Percentiles rank a stretch among this genome's conserved stretches.
These are phyloP conservation scores for Phalacrocorax pelagicus DNA, from an alignment of 2,113 vertebrate genomes.

Conservation along the genomic window DNA sequence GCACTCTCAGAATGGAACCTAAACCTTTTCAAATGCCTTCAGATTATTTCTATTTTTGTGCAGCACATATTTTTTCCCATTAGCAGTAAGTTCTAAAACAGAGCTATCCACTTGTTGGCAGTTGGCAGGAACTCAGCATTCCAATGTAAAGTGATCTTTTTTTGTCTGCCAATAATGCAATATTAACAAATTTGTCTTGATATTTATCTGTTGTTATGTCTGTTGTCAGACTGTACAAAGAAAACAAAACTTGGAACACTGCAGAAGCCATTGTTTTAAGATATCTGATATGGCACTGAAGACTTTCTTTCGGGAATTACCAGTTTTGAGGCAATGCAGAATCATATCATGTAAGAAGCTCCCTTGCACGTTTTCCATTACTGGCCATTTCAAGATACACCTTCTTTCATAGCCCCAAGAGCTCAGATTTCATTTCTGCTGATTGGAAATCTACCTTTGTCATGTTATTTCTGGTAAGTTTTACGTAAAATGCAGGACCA, in stretches of 20 bases:
- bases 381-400: neutral
- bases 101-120: neutral
- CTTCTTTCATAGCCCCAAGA: neutral
- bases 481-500: neutral
- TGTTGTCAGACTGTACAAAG: conserved; percentile 21
- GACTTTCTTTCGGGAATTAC: neutral
- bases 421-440: neutral
- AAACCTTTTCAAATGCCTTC: neutral
- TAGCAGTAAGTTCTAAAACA: conserved; percentile 24
- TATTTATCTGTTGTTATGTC: conserved; percentile 62
- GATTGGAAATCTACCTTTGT: neutral
- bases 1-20: neutral
- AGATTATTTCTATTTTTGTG: neutral
- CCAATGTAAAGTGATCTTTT: conserved; percentile 49
- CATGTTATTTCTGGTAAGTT: neutral
- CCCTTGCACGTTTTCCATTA: neutral
- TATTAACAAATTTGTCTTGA: conserved; percentile 59
- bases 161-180: conserved; percentile 38
- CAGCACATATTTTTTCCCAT: neutral
- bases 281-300: conserved; percentile 33
- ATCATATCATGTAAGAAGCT: neutral
- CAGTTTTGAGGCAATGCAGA: neutral
- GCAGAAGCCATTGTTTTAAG: conserved; percentile 13
- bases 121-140: conserved; percentile 36
- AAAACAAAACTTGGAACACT: conserved; percentile 33